phyloP scores from a whole-genome alignment of 1,140 invertebrate genomes.

The Lanistes nyassanus region DNA sequence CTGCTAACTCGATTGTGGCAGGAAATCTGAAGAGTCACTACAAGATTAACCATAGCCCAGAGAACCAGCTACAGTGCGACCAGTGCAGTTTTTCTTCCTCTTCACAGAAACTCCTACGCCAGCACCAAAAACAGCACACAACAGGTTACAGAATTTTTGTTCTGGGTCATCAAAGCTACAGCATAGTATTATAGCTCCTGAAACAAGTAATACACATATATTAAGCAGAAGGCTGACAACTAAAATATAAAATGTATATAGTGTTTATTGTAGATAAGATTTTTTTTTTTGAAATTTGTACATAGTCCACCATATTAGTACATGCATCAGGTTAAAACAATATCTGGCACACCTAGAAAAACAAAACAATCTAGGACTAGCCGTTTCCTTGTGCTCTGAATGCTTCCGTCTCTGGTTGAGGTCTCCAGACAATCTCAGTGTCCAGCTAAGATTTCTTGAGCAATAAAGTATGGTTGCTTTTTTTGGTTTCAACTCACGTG shows the following conservation, averaged over 20 bases:
- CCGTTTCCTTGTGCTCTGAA: no score
- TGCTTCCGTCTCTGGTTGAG: no score
- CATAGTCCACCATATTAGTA: no score
- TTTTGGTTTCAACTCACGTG: no score
- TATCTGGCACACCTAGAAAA: no score
- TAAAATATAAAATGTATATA: not conserved
- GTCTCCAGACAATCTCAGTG: no score
- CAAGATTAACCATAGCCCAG: conserved; percentile 49
- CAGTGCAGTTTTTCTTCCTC: conserved; percentile 49
- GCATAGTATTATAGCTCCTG: not conserved
- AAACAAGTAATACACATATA: not conserved
- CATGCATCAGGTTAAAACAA: no score
- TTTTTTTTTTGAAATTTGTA: not conserved
- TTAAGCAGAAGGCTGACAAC: not conserved
- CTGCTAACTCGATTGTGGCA: conserved; percentile 31
- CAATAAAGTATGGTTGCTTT: no score
- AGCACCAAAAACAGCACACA: conserved; percentile 52
- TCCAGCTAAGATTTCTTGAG: no score
- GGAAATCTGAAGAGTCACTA: conserved; percentile 57
- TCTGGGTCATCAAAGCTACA: no score
- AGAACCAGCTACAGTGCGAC: conserved; percentile 49
- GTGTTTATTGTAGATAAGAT: not conserved
- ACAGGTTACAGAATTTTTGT: conserved; percentile 21
- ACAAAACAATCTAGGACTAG: no score
- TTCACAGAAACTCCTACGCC: conserved; percentile 43